Base-by-base conservation (phyloP, 2,113 vertebrate species). In the Baryphthengus martii region DNA sequence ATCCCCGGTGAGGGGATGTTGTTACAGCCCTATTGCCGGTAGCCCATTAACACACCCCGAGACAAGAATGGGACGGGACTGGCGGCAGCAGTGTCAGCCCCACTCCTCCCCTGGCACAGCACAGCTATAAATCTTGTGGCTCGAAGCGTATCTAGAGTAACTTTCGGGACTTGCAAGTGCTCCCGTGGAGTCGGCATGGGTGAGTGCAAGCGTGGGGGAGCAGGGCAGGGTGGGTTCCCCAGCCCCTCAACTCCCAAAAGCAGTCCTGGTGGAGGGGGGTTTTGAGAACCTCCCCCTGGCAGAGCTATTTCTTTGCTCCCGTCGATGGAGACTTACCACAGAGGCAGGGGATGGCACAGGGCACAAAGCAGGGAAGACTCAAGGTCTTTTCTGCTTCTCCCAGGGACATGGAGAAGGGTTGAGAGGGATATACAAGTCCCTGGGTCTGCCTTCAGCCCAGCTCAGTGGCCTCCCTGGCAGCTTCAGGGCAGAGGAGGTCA, bases 271-370 rank as follows among this genome's bases (percentile, higher is more conserved):
- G 14, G 62, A 23, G 29, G 7, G 4, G 35, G 26, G 3, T 58
- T 31, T 16, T 49, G 50, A 52, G 31, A 56, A 3, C 15, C 13
- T 50, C 28, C 8, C 21, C 4, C 20, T 14, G 7, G 50, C 56
- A 71, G 56, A 59, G 25, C 39, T 7, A 0, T 40, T 37, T 1
- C 0, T 50, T 67, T 62, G 28, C 55, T 74, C 19, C 61, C 2
- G 1, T 15, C 55, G 37, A 40, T 21, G 56, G 49, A 75, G 24
- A 26, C 55, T 68, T 26, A 8, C 24, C 14, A 16, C 17, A 42
- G 68, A 29, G 61, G 80, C 40, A 68, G 66, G 45, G 67, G 61
- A 19, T 65, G 33, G 16, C 56, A 37, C 29, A 18, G 59, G 49
- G 44, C 50, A 47, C 29, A 63, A 44, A 71, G 42, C 49, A 56